Base-by-base conservation (phyloP, 2,888 invertebrate genomes). In the Dryobotodes eremita region DNA sequence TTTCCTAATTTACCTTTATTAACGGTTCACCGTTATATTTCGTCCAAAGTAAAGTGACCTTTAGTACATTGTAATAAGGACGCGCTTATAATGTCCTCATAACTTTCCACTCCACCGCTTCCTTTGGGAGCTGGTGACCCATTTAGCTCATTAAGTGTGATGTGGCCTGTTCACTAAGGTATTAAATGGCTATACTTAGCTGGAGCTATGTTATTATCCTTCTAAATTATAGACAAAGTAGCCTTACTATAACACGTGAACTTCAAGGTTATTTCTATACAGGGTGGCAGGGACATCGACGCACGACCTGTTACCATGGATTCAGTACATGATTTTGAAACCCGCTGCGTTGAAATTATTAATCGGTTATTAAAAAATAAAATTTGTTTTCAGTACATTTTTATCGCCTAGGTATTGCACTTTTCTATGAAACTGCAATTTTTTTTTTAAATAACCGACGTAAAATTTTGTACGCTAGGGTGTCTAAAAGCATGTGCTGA, bases 61-160 rank as follows among this genome's bases (percentile, higher is more conserved):
- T 84, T 89, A 88, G 70, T 11, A 1, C 42, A 8, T 71, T 74
- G 77, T 64, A 2, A 68, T 87, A 87, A 84, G 81, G 84, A 80
- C 71, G 48, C 70, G 73, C 72, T 74, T 64, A 42, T 46, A 61
- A 74, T 75, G 36, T 79, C 79, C 57, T 70, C 73, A 66, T 66
- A 84, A 89, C 80, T 81, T 80, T 84, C 80, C 83, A 72, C 83
- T 82, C 74, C 72, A 85, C 59, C 69, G 83, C 82, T 89, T 89
- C 88, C 89, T 88, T 89, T 81, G 80, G 89, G 88, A 83, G 70
- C 86, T 86, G 79, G 83, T 87, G 89, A 88, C 90, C 90, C 80
- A 86, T 89, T 89, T 90, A 80, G 74, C 86, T 89, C 82, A 88
- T 90, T 86, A 78, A 85, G 84, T 86, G 81, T 80, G 85, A 86